Evolutionary conservation across 2,797 vertebrate genomes (phyloP).

Genomic region (Antennarius maculatus): DNA sequence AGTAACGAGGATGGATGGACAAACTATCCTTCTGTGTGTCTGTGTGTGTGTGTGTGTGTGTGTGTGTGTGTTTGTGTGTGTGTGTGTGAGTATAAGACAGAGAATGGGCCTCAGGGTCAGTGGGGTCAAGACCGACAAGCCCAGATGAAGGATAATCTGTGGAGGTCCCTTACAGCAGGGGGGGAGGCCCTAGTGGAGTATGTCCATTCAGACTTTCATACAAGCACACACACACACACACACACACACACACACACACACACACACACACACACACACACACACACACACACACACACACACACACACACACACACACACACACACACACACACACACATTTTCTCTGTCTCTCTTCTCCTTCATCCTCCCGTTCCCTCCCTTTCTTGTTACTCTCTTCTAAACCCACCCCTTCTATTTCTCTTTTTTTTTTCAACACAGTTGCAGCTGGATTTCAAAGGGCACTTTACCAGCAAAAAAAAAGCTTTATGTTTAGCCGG

Average conservation of each 20-base stretch:
- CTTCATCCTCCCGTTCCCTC: slow-evolving; percentile 45
- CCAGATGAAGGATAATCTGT: slow-evolving; percentile 84
- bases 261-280: slow-evolving; percentile 14
- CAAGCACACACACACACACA: slow-evolving; percentile 11
- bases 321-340: slow-evolving; percentile 25
- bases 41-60: slow-evolving; percentile 25
- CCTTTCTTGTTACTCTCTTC: slow-evolving; percentile 45
- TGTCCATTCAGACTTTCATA: slow-evolving; percentile 61
- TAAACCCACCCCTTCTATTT: slow-evolving; percentile 41
- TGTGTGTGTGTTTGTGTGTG: slow-evolving; percentile 14
- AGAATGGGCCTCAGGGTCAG: slow-evolving; percentile 59
- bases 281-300: slow-evolving; percentile 19
- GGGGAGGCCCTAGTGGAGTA: slow-evolving; percentile 76
- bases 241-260: slow-evolving; percentile 32
- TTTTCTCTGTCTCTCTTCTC: slow-evolving; percentile 48
- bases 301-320: slow-evolving; percentile 25
- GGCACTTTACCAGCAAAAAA: slow-evolving; percentile 74
- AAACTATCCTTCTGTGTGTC: not conserved
- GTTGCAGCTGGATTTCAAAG: slow-evolving; percentile 85
- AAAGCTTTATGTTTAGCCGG: slow-evolving; percentile 82
- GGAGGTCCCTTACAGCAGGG: slow-evolving; percentile 80
- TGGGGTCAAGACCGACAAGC: slow-evolving; percentile 73
- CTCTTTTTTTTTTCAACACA: slow-evolving; percentile 52
- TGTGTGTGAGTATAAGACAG: slow-evolving; percentile 27
- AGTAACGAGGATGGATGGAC: slow-evolving; percentile 42